Evolutionary conservation across 2,888 invertebrate genomes (phyloP).

Genomic region (Omphaloscelis lunosa): DNA sequence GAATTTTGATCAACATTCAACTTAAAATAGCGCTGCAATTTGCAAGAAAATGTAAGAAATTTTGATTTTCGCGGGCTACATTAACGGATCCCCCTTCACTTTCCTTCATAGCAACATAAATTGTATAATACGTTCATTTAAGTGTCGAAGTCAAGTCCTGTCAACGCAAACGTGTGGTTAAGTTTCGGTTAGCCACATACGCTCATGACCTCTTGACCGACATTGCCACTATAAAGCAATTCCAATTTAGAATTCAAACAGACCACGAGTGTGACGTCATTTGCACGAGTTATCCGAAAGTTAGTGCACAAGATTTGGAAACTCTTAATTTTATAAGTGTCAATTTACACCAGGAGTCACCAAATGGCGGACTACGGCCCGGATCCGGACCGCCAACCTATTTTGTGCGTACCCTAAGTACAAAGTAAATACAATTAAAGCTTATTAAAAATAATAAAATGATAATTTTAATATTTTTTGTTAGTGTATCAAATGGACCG

Average conservation of each 20-base stretch:
- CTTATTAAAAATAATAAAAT: too few species aligned
- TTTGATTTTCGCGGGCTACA: not conserved
- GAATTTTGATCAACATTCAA: not conserved
- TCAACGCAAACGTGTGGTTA: not conserved
- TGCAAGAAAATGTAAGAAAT: not conserved
- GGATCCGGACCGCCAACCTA: too few species aligned
- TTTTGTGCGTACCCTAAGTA: too few species aligned
- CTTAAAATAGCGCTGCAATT: not conserved
- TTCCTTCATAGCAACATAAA: not conserved
- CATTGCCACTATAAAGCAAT: not conserved
- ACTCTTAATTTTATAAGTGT: not conserved
- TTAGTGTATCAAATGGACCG: too few species aligned
- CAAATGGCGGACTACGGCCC: too few species aligned
- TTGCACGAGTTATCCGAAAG: conserved; percentile 4
- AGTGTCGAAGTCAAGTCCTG: not conserved
- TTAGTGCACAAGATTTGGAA: not conserved
- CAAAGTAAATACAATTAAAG: too few species aligned
- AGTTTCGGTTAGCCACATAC: conserved; percentile 16
- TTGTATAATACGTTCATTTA: not conserved
- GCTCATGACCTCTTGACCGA: conserved; percentile 21
- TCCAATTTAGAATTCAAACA: conserved; percentile 1
- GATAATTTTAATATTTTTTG: too few species aligned
- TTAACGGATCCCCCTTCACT: not conserved
- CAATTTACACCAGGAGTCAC: not conserved
- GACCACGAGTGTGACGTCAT: not conserved